Base-by-base conservation (phyloP, 2,888 invertebrate species). In the Eucera pruinosa region DNA sequence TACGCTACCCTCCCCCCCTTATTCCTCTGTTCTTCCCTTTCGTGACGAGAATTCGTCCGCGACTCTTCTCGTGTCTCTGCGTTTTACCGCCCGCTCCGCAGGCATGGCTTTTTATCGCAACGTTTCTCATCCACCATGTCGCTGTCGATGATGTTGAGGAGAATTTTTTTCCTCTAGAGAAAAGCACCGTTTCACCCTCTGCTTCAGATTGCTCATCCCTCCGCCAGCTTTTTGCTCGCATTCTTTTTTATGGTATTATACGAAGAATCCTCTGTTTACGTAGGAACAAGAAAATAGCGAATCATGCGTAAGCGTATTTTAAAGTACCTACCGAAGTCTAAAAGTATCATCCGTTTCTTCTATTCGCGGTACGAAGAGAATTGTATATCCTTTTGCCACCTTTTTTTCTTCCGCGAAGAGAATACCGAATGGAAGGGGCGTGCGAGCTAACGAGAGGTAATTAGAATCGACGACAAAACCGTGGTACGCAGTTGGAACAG, bases 401-500 rank as follows among this genome's bases (percentile, higher is more conserved):
- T 18, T 20, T 9, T 2, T 47, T 61, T 5, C 33, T 25, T 0
- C 25, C 55, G 18, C 47, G 36, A 13, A 18, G 11, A 18, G 36
- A 18, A 57, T 18, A 4, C n/a, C 11, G n/a, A 13, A 2, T 5
- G 7, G 6, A 7, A 3, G 13, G n/a, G 20, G 1, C 0, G 9
- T 0, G 36, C 15, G 36, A 39, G 25, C 39, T 73, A 73, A 73
- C 74, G 54, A 73, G 50, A 45, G 58, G 57, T 75, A 75, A 75
- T 75, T 75, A 75, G 75, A 75, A 75, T 76, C 75, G 77, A 76
- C 77, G 66, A 58, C 50, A 58, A 64, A 65, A 65, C 58, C 58
- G 71, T 64, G 75, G 77, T 58, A 75, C 57, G 76, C 76, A 75
- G 76, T 75, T 76, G 77, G 75, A 75, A 76, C 75, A 75, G 77